phyloP scores from a whole-genome alignment of 2,113 vertebrate genomes.

The Agelaius phoeniceus region DNA sequence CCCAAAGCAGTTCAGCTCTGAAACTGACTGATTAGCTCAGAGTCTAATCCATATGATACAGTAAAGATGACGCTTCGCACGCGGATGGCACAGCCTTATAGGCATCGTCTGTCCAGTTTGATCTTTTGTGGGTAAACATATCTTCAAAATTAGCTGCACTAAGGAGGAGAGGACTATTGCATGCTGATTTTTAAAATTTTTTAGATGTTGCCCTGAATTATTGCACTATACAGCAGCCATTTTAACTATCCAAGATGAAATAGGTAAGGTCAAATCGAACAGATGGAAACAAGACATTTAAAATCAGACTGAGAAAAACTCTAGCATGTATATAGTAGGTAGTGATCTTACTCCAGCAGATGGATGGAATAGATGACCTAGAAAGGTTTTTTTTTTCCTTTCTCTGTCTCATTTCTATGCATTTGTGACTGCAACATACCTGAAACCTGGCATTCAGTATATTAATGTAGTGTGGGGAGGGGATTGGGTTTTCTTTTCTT shows the following conservation, averaged over 20 bases:
- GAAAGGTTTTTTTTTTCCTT: background rate
- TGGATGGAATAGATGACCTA: conserved; percentile 48
- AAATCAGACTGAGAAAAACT: conserved; percentile 33
- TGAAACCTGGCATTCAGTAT: background rate
- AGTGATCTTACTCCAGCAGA: conserved; percentile 55
- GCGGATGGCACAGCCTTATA: background rate
- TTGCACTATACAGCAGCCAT: conserved; percentile 48
- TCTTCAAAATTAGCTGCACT: conserved; percentile 54
- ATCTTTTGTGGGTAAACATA: conserved; percentile 47
- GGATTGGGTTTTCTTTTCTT: background rate
- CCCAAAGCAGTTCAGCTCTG: conserved; percentile 36
- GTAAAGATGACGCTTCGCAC: background rate
- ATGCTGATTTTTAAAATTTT: background rate
- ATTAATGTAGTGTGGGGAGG: background rate
- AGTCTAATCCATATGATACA: conserved; percentile 48
- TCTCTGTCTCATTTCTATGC: background rate
- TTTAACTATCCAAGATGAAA: conserved; percentile 60
- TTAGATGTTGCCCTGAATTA: conserved; percentile 30
- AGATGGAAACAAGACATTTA: conserved; percentile 51
- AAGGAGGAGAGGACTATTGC: conserved; percentile 13
- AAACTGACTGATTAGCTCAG: conserved; percentile 50
- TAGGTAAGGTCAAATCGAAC: conserved; percentile 49
- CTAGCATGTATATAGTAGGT: conserved; percentile 13
- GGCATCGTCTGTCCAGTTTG: conserved; percentile 29
- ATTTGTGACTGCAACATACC: conserved; percentile 33